Evolutionary conservation across 2,113 vertebrate genomes (phyloP).

Genomic region (Archilochus colubris): DNA sequence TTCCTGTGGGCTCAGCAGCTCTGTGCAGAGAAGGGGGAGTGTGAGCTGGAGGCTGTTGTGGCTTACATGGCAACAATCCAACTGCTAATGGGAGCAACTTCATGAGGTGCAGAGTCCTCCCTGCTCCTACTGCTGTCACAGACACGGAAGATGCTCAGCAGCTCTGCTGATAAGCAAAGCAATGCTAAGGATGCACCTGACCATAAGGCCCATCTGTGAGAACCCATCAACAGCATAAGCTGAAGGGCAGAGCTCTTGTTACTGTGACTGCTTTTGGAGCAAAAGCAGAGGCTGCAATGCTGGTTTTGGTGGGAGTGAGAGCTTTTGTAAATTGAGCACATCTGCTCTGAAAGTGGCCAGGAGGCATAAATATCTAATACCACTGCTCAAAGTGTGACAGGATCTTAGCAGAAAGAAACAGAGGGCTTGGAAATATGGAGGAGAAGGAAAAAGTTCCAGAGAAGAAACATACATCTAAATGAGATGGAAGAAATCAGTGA

Average conservation of each 20-base stretch:
- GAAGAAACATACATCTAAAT: neutral
- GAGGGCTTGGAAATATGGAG: neutral
- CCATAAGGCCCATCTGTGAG: neutral
- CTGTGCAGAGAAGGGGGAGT: neutral
- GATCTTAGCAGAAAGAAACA: slow-evolving; percentile 13
- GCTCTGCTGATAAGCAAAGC: neutral
- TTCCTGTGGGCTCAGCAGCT: neutral
- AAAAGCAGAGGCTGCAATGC: neutral
- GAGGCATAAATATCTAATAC: slow-evolving; percentile 35
- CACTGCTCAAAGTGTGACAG: neutral
- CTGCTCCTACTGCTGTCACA: neutral
- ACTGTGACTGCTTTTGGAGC: neutral
- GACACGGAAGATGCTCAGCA: neutral
- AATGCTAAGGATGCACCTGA: fast-evolving
- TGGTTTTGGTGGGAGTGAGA: neutral
- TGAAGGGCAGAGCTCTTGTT: neutral
- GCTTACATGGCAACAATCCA: neutral
- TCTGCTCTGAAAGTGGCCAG: neutral
- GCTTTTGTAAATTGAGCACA: neutral
- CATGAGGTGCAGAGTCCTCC: neutral
- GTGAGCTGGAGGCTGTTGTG: neutral
- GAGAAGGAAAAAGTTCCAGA: neutral
- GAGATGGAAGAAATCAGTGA: neutral
- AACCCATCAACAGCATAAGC: fast-evolving
- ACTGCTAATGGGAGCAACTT: neutral